phyloP scores from a whole-genome alignment of 2,113 vertebrate genomes.

The Meriones unguiculatus region DNA sequence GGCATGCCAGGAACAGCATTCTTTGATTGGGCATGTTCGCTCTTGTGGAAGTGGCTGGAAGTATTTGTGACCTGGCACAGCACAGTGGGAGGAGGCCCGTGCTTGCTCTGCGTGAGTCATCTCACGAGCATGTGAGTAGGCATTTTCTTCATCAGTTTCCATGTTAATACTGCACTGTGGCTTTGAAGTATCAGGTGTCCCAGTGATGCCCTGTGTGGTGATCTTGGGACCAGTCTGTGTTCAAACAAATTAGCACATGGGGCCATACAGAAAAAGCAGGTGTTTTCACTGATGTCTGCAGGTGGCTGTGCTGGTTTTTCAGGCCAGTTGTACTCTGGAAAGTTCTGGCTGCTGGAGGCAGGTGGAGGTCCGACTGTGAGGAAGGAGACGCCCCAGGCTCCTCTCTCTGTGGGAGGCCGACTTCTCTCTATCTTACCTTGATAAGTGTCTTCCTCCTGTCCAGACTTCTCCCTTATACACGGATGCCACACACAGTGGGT shows the following conservation, averaged over 20 bases:
- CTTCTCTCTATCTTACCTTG: conserved; percentile 6
- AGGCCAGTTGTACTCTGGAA: background rate
- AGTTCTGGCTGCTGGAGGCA: background rate
- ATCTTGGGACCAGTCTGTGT: background rate
- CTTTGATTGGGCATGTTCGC: conserved; percentile 44
- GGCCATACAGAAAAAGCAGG: background rate
- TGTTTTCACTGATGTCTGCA: background rate
- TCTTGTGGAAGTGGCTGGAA: conserved; percentile 54
- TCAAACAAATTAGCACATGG: background rate
- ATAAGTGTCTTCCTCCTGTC: background rate
- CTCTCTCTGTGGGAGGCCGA: background rate
- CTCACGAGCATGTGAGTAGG: background rate
- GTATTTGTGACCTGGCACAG: conserved; percentile 63
- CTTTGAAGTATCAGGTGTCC: conserved; percentile 29
- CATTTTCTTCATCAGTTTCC: conserved; percentile 29
- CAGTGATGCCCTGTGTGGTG: background rate
- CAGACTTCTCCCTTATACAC: background rate
- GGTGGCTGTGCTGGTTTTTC: background rate
- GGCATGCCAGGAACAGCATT: background rate
- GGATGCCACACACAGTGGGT: background rate
- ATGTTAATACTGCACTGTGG: background rate
- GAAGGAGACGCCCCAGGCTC: background rate
- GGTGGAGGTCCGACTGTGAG: background rate
- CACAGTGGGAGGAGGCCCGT: conserved; percentile 34
- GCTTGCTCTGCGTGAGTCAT: conserved; percentile 50